Conservation (phyloP, 2,113 vertebrate species). For the Rhagologus leucostigma region DNA sequence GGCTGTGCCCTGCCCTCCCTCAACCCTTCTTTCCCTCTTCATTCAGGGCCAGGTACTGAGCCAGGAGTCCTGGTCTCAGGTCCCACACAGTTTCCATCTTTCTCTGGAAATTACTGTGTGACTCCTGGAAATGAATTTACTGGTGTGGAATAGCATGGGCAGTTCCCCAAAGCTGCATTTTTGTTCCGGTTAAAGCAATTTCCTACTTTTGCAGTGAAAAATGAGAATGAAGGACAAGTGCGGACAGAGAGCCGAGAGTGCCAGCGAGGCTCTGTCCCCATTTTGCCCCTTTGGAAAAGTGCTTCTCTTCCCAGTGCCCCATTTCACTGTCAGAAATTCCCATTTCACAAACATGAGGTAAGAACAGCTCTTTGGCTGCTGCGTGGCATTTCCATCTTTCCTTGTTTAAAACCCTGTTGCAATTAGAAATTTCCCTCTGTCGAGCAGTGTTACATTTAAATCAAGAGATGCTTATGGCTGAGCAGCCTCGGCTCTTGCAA, state of each 20-base stretch:
- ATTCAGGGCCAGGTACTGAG: not conserved
- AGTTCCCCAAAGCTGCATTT: not conserved
- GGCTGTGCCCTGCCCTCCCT: not conserved
- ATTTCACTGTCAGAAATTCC: not conserved
- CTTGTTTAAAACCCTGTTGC: not conserved
- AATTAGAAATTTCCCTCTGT: not conserved
- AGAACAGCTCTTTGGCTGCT: not conserved
- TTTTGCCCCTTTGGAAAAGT: not conserved
- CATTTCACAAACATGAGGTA: not conserved
- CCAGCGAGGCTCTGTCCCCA: fast-evolving
- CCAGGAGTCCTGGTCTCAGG: not conserved
- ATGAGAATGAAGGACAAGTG: not conserved
- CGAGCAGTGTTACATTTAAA: not conserved
- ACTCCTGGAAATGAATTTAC: not conserved
- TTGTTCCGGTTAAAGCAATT: not conserved
- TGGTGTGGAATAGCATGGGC: not conserved
- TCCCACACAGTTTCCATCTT: not conserved
- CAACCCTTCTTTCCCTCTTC: not conserved
- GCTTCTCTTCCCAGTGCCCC: not conserved
- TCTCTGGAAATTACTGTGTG: not conserved
- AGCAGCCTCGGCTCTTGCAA: not conserved
- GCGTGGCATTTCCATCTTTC: not conserved
- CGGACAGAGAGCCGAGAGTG: not conserved
- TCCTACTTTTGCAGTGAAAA: not conserved
- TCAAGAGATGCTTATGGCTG: not conserved